Evolutionary conservation across 2,113 vertebrate genomes (phyloP).

Genomic region (cat (Felis catus)): F.catus_Fca126_mat1.0 CM031425.1:19416501-19417000

Average conservation of each 20-base stretch:
- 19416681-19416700: neutral
- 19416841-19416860: neutral
- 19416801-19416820: neutral
- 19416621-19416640: neutral
- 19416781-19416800: neutral
- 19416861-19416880: neutral
- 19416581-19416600: neutral
- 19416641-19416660: neutral
- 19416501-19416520: constrained; percentile 5
- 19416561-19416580: neutral
- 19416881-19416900: neutral
- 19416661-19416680: neutral
- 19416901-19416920: neutral
- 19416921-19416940: neutral
- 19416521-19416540: neutral
- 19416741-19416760: neutral
- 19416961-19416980: neutral
- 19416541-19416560: neutral
- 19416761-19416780: neutral
- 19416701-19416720: neutral
- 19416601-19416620: neutral
- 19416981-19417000: neutral
- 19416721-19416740: neutral
- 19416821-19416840: neutral
- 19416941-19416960: neutral